phyloP scores from a whole-genome alignment of 2,888 invertebrate species.

The Caenorhabditis wallacei region DNA sequence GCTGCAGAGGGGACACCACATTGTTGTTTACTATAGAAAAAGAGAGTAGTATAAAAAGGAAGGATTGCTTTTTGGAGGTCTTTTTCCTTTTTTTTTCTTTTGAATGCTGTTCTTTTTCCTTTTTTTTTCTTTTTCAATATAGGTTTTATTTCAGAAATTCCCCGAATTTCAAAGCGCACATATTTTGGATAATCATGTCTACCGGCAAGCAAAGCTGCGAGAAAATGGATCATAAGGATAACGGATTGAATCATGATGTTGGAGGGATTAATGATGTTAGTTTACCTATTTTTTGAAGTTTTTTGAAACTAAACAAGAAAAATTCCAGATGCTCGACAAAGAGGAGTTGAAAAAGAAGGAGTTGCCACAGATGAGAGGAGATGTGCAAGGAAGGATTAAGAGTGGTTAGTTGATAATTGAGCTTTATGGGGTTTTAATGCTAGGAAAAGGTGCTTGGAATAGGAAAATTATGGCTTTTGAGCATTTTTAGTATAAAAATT shows the following conservation, averaged over 20 bases:
- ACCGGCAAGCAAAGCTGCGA: not conserved
- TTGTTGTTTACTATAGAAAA: too few relatives aligned
- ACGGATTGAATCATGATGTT: not conserved
- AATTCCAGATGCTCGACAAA: not conserved
- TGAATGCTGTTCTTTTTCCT: too few relatives aligned
- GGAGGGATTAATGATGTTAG: conserved; percentile 1
- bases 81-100: not conserved
- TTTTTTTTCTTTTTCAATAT: too few relatives aligned
- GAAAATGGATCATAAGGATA: conserved; percentile 2
- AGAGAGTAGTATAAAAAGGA: not conserved
- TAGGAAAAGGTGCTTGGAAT: too few relatives aligned
- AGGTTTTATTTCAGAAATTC: not conserved
- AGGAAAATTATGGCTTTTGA: too few relatives aligned
- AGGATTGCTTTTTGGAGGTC: too few relatives aligned
- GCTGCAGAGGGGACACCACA: not conserved
- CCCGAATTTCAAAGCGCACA: too few relatives aligned
- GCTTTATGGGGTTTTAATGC: too few relatives aligned
- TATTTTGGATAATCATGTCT: not conserved
- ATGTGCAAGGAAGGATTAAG: not conserved
- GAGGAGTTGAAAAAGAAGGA: not conserved
- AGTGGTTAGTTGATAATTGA: not conserved
- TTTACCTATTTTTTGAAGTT: not conserved
- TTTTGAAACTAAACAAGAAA: too few relatives aligned
- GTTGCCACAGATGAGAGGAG: conserved; percentile 1
- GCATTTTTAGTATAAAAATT: too few relatives aligned